These are phyloP conservation scores for Drosophila tristis DNA, from an alignment of 1,140 invertebrate species.

Conservation along the genomic window DNA sequence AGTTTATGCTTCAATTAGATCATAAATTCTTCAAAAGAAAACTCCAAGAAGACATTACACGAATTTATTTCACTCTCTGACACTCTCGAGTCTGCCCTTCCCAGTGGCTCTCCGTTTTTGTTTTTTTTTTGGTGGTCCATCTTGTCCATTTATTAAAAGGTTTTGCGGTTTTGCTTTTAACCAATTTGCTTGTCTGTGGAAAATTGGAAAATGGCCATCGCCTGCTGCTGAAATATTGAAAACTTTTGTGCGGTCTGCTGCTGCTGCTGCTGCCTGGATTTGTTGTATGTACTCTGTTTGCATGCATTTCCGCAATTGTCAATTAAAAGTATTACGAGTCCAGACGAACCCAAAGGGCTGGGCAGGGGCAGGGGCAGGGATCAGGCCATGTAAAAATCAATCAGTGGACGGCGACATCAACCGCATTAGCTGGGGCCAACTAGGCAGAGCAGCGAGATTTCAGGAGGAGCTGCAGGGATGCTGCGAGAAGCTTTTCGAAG, in stretches of 20 bases:
- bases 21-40: constrained; percentile 16
- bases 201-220: constrained; percentile 10
- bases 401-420: constrained; percentile 66
- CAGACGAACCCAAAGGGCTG: not conserved
- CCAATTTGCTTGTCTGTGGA: constrained; percentile 66
- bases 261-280: constrained; percentile 30
- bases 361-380: not conserved
- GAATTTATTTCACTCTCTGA: not conserved
- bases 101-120: not conserved
- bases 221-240: constrained; percentile 59
- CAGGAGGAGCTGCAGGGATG: not conserved
- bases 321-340: constrained; percentile 76
- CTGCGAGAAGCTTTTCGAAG: not conserved
- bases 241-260: constrained; percentile 66
- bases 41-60: not conserved
- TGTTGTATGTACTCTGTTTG: constrained; percentile 36
- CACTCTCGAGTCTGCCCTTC: constrained; percentile 2
- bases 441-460: constrained; percentile 24
- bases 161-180: constrained; percentile 77
- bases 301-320: constrained; percentile 78
- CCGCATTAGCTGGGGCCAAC: constrained; percentile 74
- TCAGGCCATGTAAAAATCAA: constrained; percentile 76
- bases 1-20: too few relatives aligned
- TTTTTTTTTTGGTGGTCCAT: not conserved
- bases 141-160: constrained; percentile 71